Evolutionary conservation across 2,113 vertebrate genomes (phyloP), one percentile per base, ranked within the genome.

Genomic region (Passer montanus): DNA sequence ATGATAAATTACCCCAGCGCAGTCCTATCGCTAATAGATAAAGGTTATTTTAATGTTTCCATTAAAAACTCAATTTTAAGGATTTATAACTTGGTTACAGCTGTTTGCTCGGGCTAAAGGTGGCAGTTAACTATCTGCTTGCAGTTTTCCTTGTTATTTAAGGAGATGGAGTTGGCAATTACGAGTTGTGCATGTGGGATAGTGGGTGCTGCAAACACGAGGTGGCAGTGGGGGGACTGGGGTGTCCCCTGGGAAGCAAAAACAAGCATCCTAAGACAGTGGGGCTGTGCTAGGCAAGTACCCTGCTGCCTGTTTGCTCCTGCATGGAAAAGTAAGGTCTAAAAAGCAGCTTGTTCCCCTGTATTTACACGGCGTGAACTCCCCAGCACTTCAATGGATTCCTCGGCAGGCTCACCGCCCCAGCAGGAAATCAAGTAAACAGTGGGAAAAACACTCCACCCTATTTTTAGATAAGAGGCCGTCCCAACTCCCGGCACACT

Each of bases 1-100:
- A 89, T 78, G 88, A 90, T 64, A 84, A 94, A 97, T 96, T 58
- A 94, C 58, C 58, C 60, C 53, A 50, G 66, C 1, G 2, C 80
- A 72, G 69, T 37, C 60, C 93, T 90, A 93, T 81, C 8, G 3
- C 88, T 92, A 96, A 95, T 59, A 96, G 94, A 97, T 95, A 96
- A 93, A 84, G 88, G 92, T 92, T 96, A 93, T 94, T 94, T 96
- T 92, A 95, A 94, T 92, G 86, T 94, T 95, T 87, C 96, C 86
- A 96, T 96, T 97, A 94, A 96, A 95, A 95, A 92, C 95, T 96
- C 96, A 89, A 94, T 97, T 94, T 95, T 92, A 94, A 96, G 86
- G 94, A 96, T 96, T 97, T 96, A 94, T 95, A 96, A 94, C 90
- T 92, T 10, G 1, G 86, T 78, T 89, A 70, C 92, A 95, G 95